These are phyloP conservation scores for Enteromius trimaculatus DNA, from an alignment of 2,797 vertebrate species.

Conservation along the genomic window DNA sequence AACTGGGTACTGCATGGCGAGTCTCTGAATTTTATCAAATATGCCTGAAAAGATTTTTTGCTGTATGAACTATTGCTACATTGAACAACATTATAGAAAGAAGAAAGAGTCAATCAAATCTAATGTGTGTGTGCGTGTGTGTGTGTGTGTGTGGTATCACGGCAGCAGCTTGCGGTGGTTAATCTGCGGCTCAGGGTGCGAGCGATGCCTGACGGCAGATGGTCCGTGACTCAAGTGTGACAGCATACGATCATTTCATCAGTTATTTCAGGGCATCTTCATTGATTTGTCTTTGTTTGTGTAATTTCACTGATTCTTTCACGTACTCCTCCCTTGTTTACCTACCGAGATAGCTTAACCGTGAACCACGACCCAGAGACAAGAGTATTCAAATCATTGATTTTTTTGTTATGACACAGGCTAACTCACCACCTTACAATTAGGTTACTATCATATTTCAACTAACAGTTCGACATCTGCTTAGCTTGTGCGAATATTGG, in stretches of 20 bases:
- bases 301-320: slow-evolving; percentile 34
- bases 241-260: not conserved
- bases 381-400: slow-evolving; percentile 21
- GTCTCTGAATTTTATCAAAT: not conserved
- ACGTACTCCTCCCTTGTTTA: slow-evolving; percentile 17
- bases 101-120: not conserved
- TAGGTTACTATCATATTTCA: not conserved
- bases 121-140: slow-evolving; percentile 28
- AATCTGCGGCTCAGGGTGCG: slow-evolving; percentile 2
- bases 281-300: slow-evolving; percentile 15
- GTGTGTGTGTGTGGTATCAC: not conserved
- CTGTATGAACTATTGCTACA: not conserved
- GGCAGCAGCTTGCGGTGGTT: slow-evolving; percentile 12
- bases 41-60: not conserved
- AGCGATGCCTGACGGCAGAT: slow-evolving; percentile 22
- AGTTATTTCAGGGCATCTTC: not conserved
- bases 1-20: not conserved
- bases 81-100: not conserved
- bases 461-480: too few relatives aligned
- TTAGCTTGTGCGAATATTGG: not conserved
- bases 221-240: slow-evolving; percentile 10
- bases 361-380: slow-evolving; percentile 19
- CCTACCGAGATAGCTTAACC: slow-evolving; percentile 20
- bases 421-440: not conserved
- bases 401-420: slow-evolving; percentile 5